Evolutionary conservation across 2,888 invertebrate genomes (phyloP), one percentile per base, ranked within the genome.

Genomic region (Arenicola marina): DNA sequence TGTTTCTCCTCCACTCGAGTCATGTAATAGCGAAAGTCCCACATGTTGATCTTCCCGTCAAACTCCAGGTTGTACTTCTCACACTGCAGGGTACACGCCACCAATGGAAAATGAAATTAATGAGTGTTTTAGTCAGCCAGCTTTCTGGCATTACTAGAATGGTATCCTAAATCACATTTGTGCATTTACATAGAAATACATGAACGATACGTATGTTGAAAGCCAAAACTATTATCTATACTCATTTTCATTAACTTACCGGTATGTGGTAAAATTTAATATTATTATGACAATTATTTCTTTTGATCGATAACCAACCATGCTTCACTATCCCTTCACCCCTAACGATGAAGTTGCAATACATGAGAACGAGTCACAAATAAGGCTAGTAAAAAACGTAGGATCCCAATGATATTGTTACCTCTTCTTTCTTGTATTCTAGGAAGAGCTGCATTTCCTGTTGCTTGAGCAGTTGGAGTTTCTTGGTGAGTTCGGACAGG

Each of bases 21-120:
- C 79, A 81, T 84, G 73, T 83, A 86, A 73, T 85, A 86, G 2
- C 83, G 76, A 45, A 81, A 72, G 70, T 86, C 86, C 83, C 84
- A 86, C 70, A 79, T 79, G 71, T 85, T 80, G 48, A 86, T 72
- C 64, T 80, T 78, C 21, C 75, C 79, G 66, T 85, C 84, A 77
- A 77, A 83, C 34, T 78, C 77, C 65, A 75, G 79, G 1, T 79
- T 79, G 69, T 78, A 73, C 61, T 82, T 77, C 58, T 83, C 78
- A 74, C 84, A 84, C 85, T 86, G 75, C 28, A 72, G 7, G 48
- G 48, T 7, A 21, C 15, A 48, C 48, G n/a, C n/a, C n/a, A n/a
- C n/a, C n/a, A n/a, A n/a, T n/a, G n/a, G n/a, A n/a, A n/a, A n/a
- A n/a, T n/a, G n/a, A n/a, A n/a, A n/a, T n/a, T n/a, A n/a, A n/a